phyloP scores from a whole-genome alignment of 2,888 invertebrate genomes.

The Caenorhabditis afra region DNA sequence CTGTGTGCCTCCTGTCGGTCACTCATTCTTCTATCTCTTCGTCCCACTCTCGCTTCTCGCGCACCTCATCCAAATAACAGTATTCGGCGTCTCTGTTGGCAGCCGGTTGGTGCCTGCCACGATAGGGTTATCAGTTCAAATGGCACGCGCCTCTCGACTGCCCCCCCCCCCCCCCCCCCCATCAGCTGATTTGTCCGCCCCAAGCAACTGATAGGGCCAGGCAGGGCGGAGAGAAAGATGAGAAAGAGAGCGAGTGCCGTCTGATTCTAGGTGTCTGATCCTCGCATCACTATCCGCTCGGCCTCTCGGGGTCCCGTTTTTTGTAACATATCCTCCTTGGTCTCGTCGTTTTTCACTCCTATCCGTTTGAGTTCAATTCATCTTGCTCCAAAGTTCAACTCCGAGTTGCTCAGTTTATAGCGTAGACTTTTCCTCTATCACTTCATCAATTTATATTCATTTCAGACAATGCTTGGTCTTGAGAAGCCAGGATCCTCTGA shows the following conservation, averaged over 20 bases:
- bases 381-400: slow-evolving; percentile 37
- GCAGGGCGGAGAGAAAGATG: slow-evolving; percentile 55
- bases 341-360: slow-evolving; percentile 33
- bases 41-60: slow-evolving; percentile 50
- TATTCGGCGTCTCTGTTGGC: slow-evolving; percentile 44
- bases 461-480: slow-evolving; percentile 64
- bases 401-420: slow-evolving; percentile 15
- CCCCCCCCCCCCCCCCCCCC: too few relatives aligned
- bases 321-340: slow-evolving; percentile 34
- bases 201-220: slow-evolving; percentile 58
- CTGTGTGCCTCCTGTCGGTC: slow-evolving; percentile 53
- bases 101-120: slow-evolving; percentile 62
- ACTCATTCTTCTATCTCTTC: slow-evolving; percentile 54
- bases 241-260: slow-evolving; percentile 50
- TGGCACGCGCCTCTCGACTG: slow-evolving; percentile 61
- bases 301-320: slow-evolving; percentile 36
- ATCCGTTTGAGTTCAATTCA: slow-evolving; percentile 47
- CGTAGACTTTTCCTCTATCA: not conserved
- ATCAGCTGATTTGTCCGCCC: slow-evolving; percentile 59
- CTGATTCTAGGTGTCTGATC: slow-evolving; percentile 60
- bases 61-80: slow-evolving; percentile 53
- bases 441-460: not conserved
- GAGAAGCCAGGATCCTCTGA: slow-evolving; percentile 68
- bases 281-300: slow-evolving; percentile 38
- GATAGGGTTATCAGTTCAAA: slow-evolving; percentile 62